Evolutionary conservation across 2,888 invertebrate species (phyloP).

Genomic region (Ptychoptera contaminata): DNA sequence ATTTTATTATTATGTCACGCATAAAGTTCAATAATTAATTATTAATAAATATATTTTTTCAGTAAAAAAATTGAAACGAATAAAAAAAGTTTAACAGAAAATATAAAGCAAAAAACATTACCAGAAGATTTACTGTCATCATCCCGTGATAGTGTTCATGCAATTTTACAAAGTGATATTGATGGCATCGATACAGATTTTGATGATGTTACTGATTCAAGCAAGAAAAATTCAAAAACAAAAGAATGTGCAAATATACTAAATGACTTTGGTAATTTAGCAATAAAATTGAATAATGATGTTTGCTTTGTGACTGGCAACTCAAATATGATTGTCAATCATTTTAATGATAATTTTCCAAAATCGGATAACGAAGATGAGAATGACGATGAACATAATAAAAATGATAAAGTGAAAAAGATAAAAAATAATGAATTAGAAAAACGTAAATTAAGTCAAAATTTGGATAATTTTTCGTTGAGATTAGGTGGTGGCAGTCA

Average conservation of each 20-base stretch:
- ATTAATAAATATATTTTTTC: no score
- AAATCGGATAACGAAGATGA: slow-evolving; percentile 13
- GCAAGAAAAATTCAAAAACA: background rate
- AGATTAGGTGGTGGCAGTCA: slow-evolving; percentile 17
- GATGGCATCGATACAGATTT: slow-evolving; percentile 28
- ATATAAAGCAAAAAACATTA: no score
- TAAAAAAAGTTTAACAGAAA: no score
- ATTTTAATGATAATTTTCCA: slow-evolving; percentile 26
- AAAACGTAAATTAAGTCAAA: slow-evolving; percentile 31
- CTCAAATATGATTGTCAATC: slow-evolving; percentile 27
- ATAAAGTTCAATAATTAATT: background rate
- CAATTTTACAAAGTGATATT: slow-evolving; percentile 27
- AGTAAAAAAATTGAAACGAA: no score
- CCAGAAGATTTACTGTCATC: slow-evolving; percentile 10
- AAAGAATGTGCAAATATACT: no score
- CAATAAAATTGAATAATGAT: slow-evolving; percentile 1
- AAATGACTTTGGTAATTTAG: no score
- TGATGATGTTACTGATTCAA: slow-evolving; percentile 17
- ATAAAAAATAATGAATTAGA: slow-evolving; percentile 22
- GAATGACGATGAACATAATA: no score
- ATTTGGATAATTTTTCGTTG: slow-evolving; percentile 31
- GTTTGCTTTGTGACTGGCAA: slow-evolving; percentile 21
- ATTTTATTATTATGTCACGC: background rate
- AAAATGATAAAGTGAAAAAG: background rate
- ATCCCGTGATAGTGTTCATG: slow-evolving; percentile 28